phyloP scores from a whole-genome alignment of 2,888 invertebrate species.

The Myopa testacea region DNA sequence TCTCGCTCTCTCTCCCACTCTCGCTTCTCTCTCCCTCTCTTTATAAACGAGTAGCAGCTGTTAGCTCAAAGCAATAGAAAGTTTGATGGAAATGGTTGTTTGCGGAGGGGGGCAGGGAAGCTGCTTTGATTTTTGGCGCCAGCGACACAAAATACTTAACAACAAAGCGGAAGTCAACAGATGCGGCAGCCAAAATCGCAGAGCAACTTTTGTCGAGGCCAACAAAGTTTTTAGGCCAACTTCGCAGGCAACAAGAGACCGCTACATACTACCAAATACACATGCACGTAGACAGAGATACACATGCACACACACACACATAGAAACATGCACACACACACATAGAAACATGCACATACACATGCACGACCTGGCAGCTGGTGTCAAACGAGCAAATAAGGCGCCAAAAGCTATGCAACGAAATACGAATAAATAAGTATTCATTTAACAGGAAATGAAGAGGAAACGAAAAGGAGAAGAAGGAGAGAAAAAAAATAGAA shows the following conservation, averaged over 20 bases:
- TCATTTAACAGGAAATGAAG: background rate
- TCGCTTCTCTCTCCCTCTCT: no score
- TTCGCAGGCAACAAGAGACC: constrained; percentile 12
- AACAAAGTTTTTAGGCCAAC: constrained; percentile 30
- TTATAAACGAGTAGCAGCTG: no score
- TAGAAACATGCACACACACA: background rate
- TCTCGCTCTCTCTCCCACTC: background rate
- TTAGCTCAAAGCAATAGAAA: no score
- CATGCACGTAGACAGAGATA: background rate
- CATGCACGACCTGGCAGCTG: background rate
- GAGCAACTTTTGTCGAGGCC: constrained; percentile 27
- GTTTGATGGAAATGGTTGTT: no score
- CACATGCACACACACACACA: background rate
- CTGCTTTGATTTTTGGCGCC: constrained; percentile 3
- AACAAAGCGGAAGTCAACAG: constrained; percentile 23
- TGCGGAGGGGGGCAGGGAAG: no score
- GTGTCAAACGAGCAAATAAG: constrained; percentile 4
- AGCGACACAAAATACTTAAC: background rate
- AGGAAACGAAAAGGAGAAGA: background rate
- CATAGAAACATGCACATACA: background rate
- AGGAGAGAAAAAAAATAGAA: background rate
- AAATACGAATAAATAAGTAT: background rate
- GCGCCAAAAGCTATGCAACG: constrained; percentile 24
- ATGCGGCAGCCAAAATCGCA: constrained; percentile 14
- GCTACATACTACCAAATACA: background rate